Base-by-base conservation (phyloP, 2,797 vertebrate genomes). In the Fistularia tabacaria region DNA sequence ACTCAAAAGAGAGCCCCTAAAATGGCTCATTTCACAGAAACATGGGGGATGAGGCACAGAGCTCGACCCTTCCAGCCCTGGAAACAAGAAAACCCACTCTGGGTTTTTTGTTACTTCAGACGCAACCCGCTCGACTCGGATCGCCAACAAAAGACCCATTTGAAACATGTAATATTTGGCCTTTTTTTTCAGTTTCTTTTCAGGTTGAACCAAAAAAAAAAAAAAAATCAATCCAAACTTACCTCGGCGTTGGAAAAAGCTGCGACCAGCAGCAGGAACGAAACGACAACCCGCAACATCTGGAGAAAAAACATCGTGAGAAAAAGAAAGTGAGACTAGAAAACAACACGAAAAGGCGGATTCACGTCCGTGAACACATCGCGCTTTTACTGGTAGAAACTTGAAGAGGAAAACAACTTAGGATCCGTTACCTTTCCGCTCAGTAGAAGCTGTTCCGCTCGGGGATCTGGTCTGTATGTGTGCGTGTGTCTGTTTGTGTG, bases 251-350 rank as follows among this genome's bases (percentile, higher is more conserved):
- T 50, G 40, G 55, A 78, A 64, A 71, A 75, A 46, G 86, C 81
- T 40, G 51, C 60, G 46, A 81, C 75, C 45, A 92, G 76, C 64
- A 90, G 73, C 10, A 89, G 64, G 46, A 92, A 72, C 64, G 54
- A 84, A 6, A 86, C 66, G 49, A 83, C 77, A 77, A 86, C 79
- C 71, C 72, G 77, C 45, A 81, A 91, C 90, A 92, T 92, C 90
- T 92, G 88, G 81, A 77, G 46, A n/a, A n/a, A n/a, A n/a, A n/a
- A n/a, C n/a, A n/a, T n/a, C n/a, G 52, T 42, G 37, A 9, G 45
- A 55, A 14, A 38, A 49, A 58, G 38, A 71, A 74, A 79, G 74
- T 81, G 1, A 46, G 52, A 45, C 43, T 71, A 39, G 12, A 45
- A 14, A 44, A n/a, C 0, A 36, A 48, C 46, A 44, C 42, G 14